A percentile compares a stretch with the other conserved stretches of the same genome.
phyloP scores from a whole-genome alignment of 2,113 vertebrate species.

The Glaucomys volans region DNA sequence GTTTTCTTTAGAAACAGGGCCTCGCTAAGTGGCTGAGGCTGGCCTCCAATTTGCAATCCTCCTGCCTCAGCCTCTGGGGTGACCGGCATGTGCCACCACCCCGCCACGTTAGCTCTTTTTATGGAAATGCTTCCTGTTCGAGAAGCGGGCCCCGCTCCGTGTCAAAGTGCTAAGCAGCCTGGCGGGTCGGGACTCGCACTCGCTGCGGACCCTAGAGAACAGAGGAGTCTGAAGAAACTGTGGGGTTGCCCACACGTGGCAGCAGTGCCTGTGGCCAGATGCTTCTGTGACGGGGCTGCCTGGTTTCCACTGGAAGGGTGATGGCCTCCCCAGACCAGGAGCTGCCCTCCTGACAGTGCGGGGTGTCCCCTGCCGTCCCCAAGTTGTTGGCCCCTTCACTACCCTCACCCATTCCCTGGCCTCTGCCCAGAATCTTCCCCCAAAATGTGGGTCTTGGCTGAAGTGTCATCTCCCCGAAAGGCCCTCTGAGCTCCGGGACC shows the following conservation, averaged over 20 bases:
- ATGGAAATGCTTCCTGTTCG: too few species aligned
- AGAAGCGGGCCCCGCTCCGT: too few species aligned
- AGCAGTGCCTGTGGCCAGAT: too few species aligned
- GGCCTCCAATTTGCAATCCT: too few species aligned
- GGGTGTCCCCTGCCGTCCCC: rapidly evolving
- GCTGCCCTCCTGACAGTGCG: not conserved
- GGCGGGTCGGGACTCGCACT: not conserved
- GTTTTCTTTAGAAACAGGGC: too few species aligned
- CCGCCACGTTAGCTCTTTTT: too few species aligned
- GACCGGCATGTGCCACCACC: too few species aligned
- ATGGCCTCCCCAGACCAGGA: not conserved
- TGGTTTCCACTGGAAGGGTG: not conserved
- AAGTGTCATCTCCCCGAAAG: not conserved
- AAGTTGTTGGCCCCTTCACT: not conserved
- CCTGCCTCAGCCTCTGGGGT: too few species aligned
- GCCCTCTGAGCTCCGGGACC: not conserved
- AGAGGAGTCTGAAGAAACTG: not conserved
- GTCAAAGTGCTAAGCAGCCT: too few species aligned
- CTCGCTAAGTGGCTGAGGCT: too few species aligned
- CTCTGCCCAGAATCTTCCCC: not conserved
- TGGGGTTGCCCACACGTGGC: too few species aligned
- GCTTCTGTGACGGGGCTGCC: not conserved
- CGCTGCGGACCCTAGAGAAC: not conserved
- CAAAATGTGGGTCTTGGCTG: not conserved
- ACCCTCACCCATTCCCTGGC: not conserved